Evolutionary conservation across 2,888 invertebrate species (phyloP).

Genomic region (Nudaria mundana): DNA sequence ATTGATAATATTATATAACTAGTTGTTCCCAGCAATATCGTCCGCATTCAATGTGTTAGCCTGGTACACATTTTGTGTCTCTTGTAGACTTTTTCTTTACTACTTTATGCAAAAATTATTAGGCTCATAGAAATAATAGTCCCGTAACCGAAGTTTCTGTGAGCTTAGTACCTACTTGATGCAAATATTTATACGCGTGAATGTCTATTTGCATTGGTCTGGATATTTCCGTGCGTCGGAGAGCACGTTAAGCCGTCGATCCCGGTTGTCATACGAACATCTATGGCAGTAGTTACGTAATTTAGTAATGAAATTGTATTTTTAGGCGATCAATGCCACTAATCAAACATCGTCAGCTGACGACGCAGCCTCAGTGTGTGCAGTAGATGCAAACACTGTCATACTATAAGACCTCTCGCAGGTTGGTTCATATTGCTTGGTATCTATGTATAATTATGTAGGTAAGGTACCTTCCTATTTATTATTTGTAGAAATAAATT

Average conservation of each 20-base stretch:
- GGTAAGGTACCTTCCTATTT: background rate
- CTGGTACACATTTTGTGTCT: no score
- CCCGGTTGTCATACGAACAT: no score
- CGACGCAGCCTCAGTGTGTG: background rate
- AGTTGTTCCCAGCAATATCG: no score
- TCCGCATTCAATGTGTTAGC: no score
- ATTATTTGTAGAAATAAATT: background rate
- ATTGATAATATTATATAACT: no score
- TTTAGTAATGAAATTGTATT: background rate
- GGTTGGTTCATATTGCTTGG: background rate
- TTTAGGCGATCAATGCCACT: background rate
- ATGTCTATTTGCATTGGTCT: no score
- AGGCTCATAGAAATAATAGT: no score
- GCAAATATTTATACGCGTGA: no score
- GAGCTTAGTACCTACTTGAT: no score
- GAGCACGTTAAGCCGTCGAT: background rate
- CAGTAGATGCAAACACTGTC: background rate
- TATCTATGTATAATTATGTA: background rate
- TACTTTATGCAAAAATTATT: no score
- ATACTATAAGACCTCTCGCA: background rate
- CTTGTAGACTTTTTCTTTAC: no score
- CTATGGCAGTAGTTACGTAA: background rate
- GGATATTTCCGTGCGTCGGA: background rate
- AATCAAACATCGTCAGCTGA: background rate
- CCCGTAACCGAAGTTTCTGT: no score